Evolutionary conservation across 2,113 vertebrate species (phyloP), one percentile per base, ranked within the genome.

Genomic region (Macrotus californicus): DNA sequence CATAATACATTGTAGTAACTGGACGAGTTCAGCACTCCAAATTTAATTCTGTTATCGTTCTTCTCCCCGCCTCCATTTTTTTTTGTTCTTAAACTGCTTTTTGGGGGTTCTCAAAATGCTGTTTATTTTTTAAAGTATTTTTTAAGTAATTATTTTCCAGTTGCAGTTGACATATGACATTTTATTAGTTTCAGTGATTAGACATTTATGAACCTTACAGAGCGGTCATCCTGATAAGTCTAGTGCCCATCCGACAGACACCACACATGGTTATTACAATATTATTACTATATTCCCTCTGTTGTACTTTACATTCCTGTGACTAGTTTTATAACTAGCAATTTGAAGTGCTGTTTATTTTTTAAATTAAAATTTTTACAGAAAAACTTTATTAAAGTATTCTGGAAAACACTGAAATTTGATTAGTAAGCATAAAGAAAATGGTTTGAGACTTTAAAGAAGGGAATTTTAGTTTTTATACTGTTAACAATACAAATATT

Each of bases 351-450:
- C 77, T 76, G 26, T 86, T 76, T 66, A 54, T 76, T 59, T 88
- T 95, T 72, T 70, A 96, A 88, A 59, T 85, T 54, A 75, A 52
- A 64, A 36, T 8, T 84, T 93, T 92, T 76, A 43, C 34, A 75
- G 54, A 84, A 87, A 81, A 82, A 84, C 19, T 9, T 86, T 93
- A 39, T 26, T 72, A 88, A 85, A 75, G 59, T 83, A 50, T 54
- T 36, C 3, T 34, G 21, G 50, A 84, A 86, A 52, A 92, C 59
- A 76, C 29, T 89, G 72, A 85, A 29, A 94, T 80, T 75, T 89
- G 41, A 66, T 80, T 75, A 87, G 48, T 70, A 81, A 81, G 52
- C 16, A 46, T 79, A 19, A 93, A 91, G 29, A 7, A 86, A 91
- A 67, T 46, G 80, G 24, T 80, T 80, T 11, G 66, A 56, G 34